These are phyloP conservation scores for Mystacornis crossleyi DNA, from an alignment of 2,113 vertebrate genomes.

Conservation along the genomic window DNA sequence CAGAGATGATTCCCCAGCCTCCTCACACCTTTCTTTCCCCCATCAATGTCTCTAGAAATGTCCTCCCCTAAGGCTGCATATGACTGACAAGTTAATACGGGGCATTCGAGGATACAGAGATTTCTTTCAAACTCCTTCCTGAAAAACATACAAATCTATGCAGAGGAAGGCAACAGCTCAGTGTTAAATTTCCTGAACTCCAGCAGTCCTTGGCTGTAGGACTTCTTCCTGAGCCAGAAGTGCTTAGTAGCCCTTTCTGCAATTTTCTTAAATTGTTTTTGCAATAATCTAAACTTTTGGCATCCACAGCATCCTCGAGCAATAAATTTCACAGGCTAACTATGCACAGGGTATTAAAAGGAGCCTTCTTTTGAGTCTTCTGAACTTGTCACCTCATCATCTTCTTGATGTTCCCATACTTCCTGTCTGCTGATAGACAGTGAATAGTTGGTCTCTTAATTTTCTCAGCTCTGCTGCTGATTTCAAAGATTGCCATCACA, in stretches of 20 bases:
- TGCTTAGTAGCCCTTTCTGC: background rate
- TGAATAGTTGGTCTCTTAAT: background rate
- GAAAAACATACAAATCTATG: background rate
- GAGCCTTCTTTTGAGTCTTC: background rate
- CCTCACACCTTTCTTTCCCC: accelerated
- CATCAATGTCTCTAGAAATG: background rate
- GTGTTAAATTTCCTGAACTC: background rate
- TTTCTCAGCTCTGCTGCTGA: background rate
- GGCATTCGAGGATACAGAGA: background rate
- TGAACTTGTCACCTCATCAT: background rate
- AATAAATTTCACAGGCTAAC: background rate
- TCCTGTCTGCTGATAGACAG: background rate
- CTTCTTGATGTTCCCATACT: background rate
- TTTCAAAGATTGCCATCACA: background rate
- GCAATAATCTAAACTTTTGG: background rate
- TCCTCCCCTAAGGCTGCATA: background rate
- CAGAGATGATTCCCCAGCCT: background rate
- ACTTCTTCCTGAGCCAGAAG: background rate
- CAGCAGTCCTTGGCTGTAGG: background rate
- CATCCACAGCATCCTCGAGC: background rate
- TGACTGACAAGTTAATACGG: background rate
- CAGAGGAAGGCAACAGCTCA: background rate
- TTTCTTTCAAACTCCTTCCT: background rate
- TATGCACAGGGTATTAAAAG: background rate
- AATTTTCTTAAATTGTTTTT: background rate